Evolutionary conservation across 2,888 invertebrate species (phyloP), one percentile per base, ranked within the genome.

Genomic region (Achlya flavicornis): DNA sequence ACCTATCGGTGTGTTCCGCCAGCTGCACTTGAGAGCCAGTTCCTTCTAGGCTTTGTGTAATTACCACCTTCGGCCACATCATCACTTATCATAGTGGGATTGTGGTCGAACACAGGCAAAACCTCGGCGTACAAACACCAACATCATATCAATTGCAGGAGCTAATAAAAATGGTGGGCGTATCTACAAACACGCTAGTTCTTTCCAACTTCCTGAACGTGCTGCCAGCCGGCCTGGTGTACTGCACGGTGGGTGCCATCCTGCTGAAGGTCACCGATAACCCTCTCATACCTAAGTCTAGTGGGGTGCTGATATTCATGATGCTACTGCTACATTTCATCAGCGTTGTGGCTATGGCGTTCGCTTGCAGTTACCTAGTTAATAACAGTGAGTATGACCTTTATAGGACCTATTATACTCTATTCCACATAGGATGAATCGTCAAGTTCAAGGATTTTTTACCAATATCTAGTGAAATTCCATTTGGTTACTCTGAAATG

Each of bases 111-210:
- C n/a, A n/a, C n/a, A n/a, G n/a, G n/a, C n/a, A n/a, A n/a, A n/a
- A 26, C 26, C 26, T 26, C 26, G 2, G 26, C 26, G 26, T 26
- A 41, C 3, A 41, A 12, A 12, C 3, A 8, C 11, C 4, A 11
- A 8, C 11, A 41, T 41, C n/a, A 0, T 53, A 7, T 16, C 1
- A 0, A 10, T 41, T 41, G 5, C 84, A 97, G 96, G 97, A 97
- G 86, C 94, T 96, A 33, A 95, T 97, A 94, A 96, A 96, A 87
- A 96, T 97, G 95, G 96, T 96, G 91, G 97, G 97, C 0, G 91
- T 97, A 63, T 94, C 95, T 26, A 93, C 94, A 58, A 95, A 95
- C 91, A 86, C 95, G 69, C 94, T 97, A 63, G 96, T 95, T 94
- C 32, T 94, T 3, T 95, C 96, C 0, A 96, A 97, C 95, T 96